phyloP scores from a whole-genome alignment of 1,140 invertebrate species.

The Melanaphis sacchari region DNA sequence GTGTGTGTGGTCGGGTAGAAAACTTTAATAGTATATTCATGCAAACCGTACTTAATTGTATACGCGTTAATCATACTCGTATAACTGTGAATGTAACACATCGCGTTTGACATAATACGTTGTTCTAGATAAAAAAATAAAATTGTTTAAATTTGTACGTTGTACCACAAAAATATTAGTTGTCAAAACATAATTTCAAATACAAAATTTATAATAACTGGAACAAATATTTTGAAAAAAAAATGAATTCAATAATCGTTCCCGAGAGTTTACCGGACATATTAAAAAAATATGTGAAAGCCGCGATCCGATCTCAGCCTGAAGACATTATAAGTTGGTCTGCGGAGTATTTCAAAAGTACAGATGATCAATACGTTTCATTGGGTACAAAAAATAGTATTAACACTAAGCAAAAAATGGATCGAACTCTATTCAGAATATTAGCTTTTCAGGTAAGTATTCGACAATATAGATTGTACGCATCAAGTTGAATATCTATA shows the following conservation, averaged over 20 bases:
- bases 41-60: not conserved
- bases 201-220: not conserved
- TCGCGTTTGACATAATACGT: not conserved
- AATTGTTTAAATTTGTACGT: not conserved
- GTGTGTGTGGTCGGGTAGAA: not conserved
- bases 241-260: conserved; percentile 27
- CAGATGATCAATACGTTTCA: conserved; percentile 61
- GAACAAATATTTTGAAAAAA: not conserved
- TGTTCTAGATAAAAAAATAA: not conserved
- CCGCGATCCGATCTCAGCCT: conserved; percentile 87
- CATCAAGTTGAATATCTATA: not conserved
- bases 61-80: not conserved
- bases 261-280: conserved; percentile 73
- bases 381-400: not conserved
- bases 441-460: conserved; percentile 49
- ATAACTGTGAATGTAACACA: not conserved
- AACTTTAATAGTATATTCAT: not conserved
- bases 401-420: not conserved
- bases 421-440: conserved; percentile 40
- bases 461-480: not conserved
- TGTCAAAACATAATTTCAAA: not conserved
- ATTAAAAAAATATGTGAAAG: conserved; percentile 86
- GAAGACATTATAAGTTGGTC: conserved; percentile 85
- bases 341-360: conserved; percentile 76
- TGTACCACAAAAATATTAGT: not conserved